phyloP scores from a whole-genome alignment of 2,797 vertebrate genomes.

The Synaphobranchus kaupii region DNA sequence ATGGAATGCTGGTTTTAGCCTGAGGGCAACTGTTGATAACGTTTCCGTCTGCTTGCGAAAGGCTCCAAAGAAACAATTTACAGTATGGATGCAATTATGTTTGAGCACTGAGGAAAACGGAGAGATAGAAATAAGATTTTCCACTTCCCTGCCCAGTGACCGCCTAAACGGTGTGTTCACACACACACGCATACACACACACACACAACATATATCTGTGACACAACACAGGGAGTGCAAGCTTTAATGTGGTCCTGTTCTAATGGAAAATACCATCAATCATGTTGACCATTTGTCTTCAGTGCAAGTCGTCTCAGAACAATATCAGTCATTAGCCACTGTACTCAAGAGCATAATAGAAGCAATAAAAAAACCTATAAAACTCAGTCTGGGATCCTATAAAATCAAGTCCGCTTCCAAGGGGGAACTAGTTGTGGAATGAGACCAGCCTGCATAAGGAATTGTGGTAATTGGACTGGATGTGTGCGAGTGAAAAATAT shows the following conservation, averaged over 20 bases:
- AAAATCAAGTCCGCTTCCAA: background rate
- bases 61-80: background rate
- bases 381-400: background rate
- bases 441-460: background rate
- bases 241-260: background rate
- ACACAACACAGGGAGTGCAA: background rate
- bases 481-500: background rate
- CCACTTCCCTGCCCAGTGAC: background rate
- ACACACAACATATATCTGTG: background rate
- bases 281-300: slow-evolving; percentile 44
- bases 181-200: background rate
- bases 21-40: background rate
- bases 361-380: slow-evolving; percentile 32
- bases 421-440: background rate
- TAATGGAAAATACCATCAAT: slow-evolving; percentile 2
- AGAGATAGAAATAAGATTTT: background rate
- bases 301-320: slow-evolving; percentile 54
- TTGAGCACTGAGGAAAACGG: background rate
- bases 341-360: background rate
- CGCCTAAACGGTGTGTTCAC: background rate
- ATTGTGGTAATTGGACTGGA: background rate
- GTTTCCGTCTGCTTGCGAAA: background rate
- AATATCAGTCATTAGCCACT: background rate
- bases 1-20: background rate
- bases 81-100: background rate